These are phyloP conservation scores for Suncus etruscus DNA, from an alignment of 2,113 vertebrate genomes.

Conservation along the genomic window DNA sequence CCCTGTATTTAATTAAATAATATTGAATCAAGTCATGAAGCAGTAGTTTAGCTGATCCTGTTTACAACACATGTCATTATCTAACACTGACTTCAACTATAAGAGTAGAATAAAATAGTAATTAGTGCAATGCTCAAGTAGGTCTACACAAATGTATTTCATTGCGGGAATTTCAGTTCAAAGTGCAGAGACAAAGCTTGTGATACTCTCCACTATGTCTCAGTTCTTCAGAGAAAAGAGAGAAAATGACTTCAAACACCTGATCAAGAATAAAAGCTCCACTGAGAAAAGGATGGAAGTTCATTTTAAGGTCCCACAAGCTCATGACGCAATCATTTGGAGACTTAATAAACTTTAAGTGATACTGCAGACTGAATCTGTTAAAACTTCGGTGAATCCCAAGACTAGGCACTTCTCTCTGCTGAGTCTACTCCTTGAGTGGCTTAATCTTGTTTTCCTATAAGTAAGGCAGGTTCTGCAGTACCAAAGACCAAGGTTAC, in stretches of 20 bases:
- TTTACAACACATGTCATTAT: neutral
- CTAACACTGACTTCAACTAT: neutral
- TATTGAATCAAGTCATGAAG: neutral
- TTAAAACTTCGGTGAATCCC: neutral
- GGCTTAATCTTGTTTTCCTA: neutral
- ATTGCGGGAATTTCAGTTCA: neutral
- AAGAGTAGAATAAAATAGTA: neutral
- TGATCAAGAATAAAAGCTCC: neutral
- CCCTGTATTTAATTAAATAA: neutral
- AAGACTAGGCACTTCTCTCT: neutral
- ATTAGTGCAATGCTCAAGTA: neutral
- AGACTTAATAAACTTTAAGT: constrained; percentile 4
- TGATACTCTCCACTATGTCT: no score
- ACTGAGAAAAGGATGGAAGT: neutral
- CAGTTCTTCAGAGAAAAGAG: neutral
- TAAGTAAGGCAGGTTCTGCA: neutral
- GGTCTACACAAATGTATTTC: neutral
- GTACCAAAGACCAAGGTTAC: neutral
- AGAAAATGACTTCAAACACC: neutral
- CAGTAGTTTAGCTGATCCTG: neutral
- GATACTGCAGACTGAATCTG: neutral
- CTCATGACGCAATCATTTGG: neutral
- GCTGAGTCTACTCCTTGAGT: neutral
- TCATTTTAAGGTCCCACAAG: neutral
- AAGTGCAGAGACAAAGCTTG: neutral